A percentile compares a stretch with the other conserved stretches of the same genome.
phyloP scores from a whole-genome alignment of 2,797 vertebrate species.

The Liparis tanakae region DNA sequence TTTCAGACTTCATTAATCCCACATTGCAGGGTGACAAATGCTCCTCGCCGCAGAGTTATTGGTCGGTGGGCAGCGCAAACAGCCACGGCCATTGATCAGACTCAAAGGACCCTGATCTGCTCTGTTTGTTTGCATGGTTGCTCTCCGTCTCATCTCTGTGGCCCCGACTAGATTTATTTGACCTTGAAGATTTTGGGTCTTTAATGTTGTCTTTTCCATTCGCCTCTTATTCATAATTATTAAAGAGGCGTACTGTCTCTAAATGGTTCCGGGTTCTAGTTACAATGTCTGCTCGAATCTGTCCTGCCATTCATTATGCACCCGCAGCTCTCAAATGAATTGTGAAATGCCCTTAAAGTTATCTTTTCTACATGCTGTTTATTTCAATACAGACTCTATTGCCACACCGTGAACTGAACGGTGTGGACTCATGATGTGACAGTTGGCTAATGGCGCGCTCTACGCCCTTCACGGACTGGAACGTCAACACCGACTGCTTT shows the following conservation, averaged over 20 bases:
- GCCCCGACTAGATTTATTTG: slow-evolving; percentile 20
- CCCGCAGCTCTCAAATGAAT: slow-evolving; percentile 13
- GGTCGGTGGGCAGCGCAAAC: slow-evolving; percentile 45
- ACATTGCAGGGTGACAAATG: slow-evolving; percentile 57
- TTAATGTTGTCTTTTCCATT: slow-evolving; percentile 25
- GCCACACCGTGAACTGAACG: slow-evolving; percentile 45
- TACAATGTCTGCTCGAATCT: slow-evolving; percentile 15
- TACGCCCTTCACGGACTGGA: slow-evolving; percentile 34
- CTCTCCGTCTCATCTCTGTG: slow-evolving; percentile 30
- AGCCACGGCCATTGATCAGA: slow-evolving; percentile 59
- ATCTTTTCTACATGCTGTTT: slow-evolving; percentile 17
- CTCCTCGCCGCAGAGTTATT: slow-evolving; percentile 38
- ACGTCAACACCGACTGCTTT: slow-evolving; percentile 49
- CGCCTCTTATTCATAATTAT: slow-evolving; percentile 12
- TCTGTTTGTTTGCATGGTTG: slow-evolving; percentile 50
- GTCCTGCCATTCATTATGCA: not conserved
- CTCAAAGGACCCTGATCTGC: slow-evolving; percentile 45
- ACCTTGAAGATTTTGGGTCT: slow-evolving; percentile 46
- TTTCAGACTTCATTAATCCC: slow-evolving; percentile 70
- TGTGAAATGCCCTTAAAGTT: slow-evolving; percentile 22
- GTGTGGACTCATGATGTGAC: slow-evolving; percentile 48
- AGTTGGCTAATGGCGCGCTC: slow-evolving; percentile 69
- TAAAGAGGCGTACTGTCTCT: slow-evolving; percentile 15
- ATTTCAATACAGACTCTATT: slow-evolving; percentile 27
- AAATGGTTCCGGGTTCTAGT: slow-evolving; percentile 7